These are phyloP conservation scores for Anguilla megastoma DNA, from an alignment of 2,797 vertebrate species.

Conservation along the genomic window DNA sequence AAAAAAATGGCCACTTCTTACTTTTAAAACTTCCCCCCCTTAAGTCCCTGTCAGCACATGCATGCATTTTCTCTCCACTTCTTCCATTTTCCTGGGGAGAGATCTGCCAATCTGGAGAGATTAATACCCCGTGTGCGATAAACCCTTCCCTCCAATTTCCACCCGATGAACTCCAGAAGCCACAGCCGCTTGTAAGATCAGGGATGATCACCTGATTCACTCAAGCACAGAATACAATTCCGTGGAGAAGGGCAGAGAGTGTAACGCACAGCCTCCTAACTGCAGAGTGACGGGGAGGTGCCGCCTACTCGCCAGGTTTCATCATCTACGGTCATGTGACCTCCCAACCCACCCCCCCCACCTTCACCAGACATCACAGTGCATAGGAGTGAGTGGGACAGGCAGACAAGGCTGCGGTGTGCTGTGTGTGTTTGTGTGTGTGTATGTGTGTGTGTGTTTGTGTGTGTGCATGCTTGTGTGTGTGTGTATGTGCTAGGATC, in stretches of 20 bases:
- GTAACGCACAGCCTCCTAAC: constrained; percentile 14
- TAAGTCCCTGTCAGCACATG: not conserved
- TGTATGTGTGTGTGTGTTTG: too few species aligned
- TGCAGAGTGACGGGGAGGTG: constrained; percentile 12
- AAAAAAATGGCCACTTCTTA: not conserved
- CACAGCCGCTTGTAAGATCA: constrained; percentile 77
- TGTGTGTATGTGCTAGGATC: too few species aligned
- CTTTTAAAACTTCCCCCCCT: not conserved
- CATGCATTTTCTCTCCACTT: constrained; percentile 58
- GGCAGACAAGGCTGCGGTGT: constrained; percentile 7
- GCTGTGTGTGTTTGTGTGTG: not conserved
- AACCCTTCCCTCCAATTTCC: constrained; percentile 79
- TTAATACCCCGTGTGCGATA: constrained; percentile 81
- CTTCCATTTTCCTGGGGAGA: constrained; percentile 73
- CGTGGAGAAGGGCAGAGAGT: constrained; percentile 44
- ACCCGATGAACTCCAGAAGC: constrained; percentile 77
- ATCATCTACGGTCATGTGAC: not conserved
- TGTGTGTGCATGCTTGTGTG: too few species aligned
- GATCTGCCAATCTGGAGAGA: constrained; percentile 82
- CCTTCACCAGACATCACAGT: not conserved
- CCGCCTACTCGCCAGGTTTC: not conserved
- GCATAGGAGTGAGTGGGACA: constrained; percentile 43
- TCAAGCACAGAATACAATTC: constrained; percentile 86
- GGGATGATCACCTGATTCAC: constrained; percentile 85
- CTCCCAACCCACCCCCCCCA: not conserved